Conservation (phyloP, 2,113 vertebrate species). For the Engystomops pustulosus region DNA sequence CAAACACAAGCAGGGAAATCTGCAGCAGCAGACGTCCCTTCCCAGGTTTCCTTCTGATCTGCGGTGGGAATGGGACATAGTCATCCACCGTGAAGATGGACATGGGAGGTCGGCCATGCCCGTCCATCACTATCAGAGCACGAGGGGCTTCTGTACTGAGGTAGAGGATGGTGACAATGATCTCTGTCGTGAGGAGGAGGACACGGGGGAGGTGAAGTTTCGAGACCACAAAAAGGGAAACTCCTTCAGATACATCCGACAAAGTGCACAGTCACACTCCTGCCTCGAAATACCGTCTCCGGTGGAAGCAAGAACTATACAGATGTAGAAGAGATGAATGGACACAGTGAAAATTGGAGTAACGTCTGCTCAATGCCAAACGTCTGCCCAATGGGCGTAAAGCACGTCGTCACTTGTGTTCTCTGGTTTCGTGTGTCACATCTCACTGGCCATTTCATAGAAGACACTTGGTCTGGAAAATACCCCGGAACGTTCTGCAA, state of each 20-base stretch:
- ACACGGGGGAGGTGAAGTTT: background rate
- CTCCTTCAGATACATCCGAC: background rate
- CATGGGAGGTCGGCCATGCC: slow-evolving; percentile 6
- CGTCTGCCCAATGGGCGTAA: too few species aligned
- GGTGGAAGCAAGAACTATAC: too few species aligned
- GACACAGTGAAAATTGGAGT: too few species aligned
- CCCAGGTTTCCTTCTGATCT: background rate
- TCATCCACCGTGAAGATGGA: slow-evolving; percentile 77
- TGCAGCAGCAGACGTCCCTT: slow-evolving; percentile 2
- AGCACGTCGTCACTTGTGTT: too few species aligned
- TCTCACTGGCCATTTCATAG: too few species aligned
- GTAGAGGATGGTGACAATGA: background rate
- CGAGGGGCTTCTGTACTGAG: slow-evolving; percentile 6
- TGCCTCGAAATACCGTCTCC: too few species aligned
- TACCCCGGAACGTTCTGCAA: too few species aligned
- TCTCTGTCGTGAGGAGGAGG: slow-evolving; percentile 7
- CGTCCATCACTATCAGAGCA: slow-evolving; percentile 35
- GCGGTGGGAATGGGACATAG: slow-evolving; percentile 63
- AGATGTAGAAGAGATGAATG: too few species aligned
- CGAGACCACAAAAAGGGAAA: slow-evolving; percentile 45
- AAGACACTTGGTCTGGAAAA: too few species aligned
- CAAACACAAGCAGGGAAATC: slow-evolving; percentile 69
- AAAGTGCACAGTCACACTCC: background rate
- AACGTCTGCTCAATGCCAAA: too few species aligned
- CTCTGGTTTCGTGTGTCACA: too few species aligned